Evolutionary conservation across 2,888 invertebrate genomes (phyloP).

Genomic region (Stenchaetothrips biformis): DNA sequence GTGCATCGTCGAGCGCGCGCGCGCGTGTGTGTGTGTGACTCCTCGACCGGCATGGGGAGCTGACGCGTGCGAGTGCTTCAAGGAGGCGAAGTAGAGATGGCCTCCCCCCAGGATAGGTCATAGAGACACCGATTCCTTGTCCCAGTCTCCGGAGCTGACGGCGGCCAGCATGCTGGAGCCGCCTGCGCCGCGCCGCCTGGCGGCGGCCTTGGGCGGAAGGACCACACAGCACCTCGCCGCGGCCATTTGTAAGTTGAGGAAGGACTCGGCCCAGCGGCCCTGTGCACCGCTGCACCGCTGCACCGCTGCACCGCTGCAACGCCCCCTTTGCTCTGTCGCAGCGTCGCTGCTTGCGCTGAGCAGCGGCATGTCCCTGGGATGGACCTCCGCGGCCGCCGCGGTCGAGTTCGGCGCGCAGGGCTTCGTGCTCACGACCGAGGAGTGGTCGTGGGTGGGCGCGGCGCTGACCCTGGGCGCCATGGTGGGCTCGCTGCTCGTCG

Average conservation of each 20-base stretch:
- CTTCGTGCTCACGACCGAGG: not conserved
- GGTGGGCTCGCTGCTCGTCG: slow-evolving; percentile 41
- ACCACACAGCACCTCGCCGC: not conserved
- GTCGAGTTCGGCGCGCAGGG: slow-evolving; percentile 13
- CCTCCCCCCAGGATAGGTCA: too few relatives aligned
- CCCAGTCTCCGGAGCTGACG: too few relatives aligned
- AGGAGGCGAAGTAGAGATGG: not conserved
- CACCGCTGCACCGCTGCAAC: not conserved
- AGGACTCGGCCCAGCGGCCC: not conserved
- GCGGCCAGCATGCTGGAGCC: not conserved
- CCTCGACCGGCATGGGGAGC: not conserved
- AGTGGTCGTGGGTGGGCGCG: slow-evolving; percentile 37
- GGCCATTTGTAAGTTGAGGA: not conserved
- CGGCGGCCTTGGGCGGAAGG: not conserved
- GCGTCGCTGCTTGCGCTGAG: not conserved
- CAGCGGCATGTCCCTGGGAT: slow-evolving; percentile 1
- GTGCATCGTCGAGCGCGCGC: too few relatives aligned
- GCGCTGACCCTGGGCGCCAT: slow-evolving; percentile 41
- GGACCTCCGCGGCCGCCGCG: slow-evolving; percentile 5
- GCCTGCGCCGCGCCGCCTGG: not conserved
- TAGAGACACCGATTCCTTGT: too few relatives aligned
- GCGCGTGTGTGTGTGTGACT: too few relatives aligned
- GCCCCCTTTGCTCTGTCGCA: not conserved
- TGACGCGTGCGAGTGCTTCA: not conserved
- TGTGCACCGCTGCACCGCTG: too few relatives aligned